Conservation (phyloP, 2,888 invertebrate genomes). For the Hydrotaea cyrtoneurina region DNA sequence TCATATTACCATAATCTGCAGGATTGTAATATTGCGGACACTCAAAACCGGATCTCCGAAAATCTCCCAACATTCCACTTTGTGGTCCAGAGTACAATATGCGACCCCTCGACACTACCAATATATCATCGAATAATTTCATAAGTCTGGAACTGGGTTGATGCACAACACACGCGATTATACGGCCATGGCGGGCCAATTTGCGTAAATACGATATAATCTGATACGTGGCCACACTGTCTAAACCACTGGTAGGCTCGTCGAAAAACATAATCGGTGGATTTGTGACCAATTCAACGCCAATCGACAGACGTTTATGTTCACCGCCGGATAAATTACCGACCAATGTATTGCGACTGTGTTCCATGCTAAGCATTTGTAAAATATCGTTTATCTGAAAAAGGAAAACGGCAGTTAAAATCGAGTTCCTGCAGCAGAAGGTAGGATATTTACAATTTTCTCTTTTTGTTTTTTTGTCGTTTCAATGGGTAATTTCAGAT, state of each 20-base stretch:
- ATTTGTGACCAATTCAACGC: slow-evolving; percentile 93
- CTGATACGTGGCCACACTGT: slow-evolving; percentile 90
- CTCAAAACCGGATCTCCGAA: slow-evolving; percentile 85
- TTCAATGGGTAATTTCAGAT: slow-evolving; percentile 88
- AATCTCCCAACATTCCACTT: slow-evolving; percentile 86
- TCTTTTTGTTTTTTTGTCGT: slow-evolving; percentile 84
- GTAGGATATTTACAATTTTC: slow-evolving; percentile 83
- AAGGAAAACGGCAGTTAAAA: too few relatives aligned
- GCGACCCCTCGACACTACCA: slow-evolving; percentile 89
- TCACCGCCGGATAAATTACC: slow-evolving; percentile 92
- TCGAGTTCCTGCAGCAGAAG: too few relatives aligned
- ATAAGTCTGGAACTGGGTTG: slow-evolving; percentile 93
- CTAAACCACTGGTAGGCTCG: slow-evolving; percentile 94
- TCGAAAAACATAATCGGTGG: slow-evolving; percentile 97
- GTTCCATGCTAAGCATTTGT: slow-evolving; percentile 86
- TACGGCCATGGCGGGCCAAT: slow-evolving; percentile 90
- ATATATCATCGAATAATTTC: slow-evolving; percentile 92
- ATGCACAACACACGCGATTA: slow-evolving; percentile 93
- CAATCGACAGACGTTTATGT: slow-evolving; percentile 93
- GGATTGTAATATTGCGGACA: slow-evolving; percentile 96
- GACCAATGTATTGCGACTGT: slow-evolving; percentile 85
- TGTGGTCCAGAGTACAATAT: slow-evolving; percentile 91
- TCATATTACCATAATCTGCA: slow-evolving; percentile 88
- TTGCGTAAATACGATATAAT: slow-evolving; percentile 89
- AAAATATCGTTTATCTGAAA: slow-evolving; percentile 89